Evolutionary conservation across 2,113 vertebrate species (phyloP).

Genomic region (Tachysurus vachellii): DNA sequence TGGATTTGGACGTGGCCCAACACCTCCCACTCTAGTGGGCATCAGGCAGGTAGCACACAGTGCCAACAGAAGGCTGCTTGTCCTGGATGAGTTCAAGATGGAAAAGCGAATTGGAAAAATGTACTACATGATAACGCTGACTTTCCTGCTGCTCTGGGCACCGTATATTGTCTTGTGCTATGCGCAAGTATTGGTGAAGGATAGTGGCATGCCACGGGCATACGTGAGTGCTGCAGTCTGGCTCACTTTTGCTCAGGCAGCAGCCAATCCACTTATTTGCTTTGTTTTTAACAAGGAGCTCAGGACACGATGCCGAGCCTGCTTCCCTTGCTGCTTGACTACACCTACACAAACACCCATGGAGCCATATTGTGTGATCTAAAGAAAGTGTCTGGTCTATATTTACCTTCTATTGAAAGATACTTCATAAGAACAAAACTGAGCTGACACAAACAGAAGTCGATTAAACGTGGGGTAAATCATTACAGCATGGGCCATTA

Average conservation of each 20-base stretch:
- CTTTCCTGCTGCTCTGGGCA: conserved; percentile 90
- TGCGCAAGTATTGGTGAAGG: conserved; percentile 86
- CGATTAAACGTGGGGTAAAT: not conserved
- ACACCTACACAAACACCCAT: conserved; percentile 77
- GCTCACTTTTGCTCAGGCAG: conserved; percentile 94
- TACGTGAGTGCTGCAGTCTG: conserved; percentile 91
- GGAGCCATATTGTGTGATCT: conserved; percentile 88
- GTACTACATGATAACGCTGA: conserved; percentile 94
- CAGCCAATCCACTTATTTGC: conserved; percentile 92
- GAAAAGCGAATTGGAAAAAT: conserved; percentile 96
- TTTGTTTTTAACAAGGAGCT: conserved; percentile 95
- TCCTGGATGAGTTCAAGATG: conserved; percentile 94
- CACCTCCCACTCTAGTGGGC: conserved; percentile 91
- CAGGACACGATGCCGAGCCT: conserved; percentile 84
- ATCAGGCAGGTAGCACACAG: conserved; percentile 86
- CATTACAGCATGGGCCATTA: not conserved
- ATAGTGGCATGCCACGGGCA: conserved; percentile 82
- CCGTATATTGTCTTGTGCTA: conserved; percentile 94
- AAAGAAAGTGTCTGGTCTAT: conserved; percentile 59
- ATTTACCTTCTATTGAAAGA: conserved; percentile 7
- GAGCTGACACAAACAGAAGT: not conserved
- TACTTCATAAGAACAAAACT: not conserved
- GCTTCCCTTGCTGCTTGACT: conserved; percentile 85
- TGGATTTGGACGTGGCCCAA: conserved; percentile 92
- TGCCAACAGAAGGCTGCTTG: conserved; percentile 87